Evolutionary conservation across 2,888 invertebrate genomes (phyloP), one percentile per base, ranked within the genome.

Genomic region (Eledone cirrhosa): DNA sequence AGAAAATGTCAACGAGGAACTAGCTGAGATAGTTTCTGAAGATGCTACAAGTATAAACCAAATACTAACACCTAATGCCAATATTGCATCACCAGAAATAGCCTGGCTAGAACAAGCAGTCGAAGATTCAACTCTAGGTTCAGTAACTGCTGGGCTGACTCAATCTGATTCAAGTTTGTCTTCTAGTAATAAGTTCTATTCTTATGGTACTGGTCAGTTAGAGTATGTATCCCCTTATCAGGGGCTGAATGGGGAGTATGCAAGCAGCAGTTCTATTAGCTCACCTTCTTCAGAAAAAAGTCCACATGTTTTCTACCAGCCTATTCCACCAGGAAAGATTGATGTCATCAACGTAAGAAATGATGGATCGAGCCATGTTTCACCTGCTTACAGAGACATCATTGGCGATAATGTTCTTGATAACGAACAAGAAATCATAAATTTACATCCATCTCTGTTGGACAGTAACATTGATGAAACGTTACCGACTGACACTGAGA

Each of bases 161-260:
- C 95, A 95, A 87, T 96, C 96, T 8, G 95, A 95, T 87, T 94
- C 94, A 24, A 95, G 95, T 47, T 92, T 93, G 75, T 94, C 93
- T n/a, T 94, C 94, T 53, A 94, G 94, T 79, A 94, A 94, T 89
- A 94, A 94, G 22, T 94, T 94, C 81, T 92, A 96, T 89, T 93
- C 94, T 74, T 96, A 96, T 88, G 94, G 95, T 79, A 95, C 31
- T n/a, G 72, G 72, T 7, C 72, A 72, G 72, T 33, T 72, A 22
- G 72, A 72, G 72, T 72, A 72, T 72, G 72, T 72, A 11, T 19
- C 33, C 14, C 72, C 72, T 13, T 72, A 19, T 41, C 72, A 72
- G 31, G 33, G 33, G 7, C 29, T n/a, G 14, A 72, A 31, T 22
- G 72, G 72, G 13, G 72, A 72, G 16, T 14, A n/a, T 8, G 41